Percentiles rank a stretch among this genome's conserved stretches.
Evolutionary conservation across 92 coral and sea anemone species (phyloP).

Genomic region (Palythoa heliodiscus): DNA sequence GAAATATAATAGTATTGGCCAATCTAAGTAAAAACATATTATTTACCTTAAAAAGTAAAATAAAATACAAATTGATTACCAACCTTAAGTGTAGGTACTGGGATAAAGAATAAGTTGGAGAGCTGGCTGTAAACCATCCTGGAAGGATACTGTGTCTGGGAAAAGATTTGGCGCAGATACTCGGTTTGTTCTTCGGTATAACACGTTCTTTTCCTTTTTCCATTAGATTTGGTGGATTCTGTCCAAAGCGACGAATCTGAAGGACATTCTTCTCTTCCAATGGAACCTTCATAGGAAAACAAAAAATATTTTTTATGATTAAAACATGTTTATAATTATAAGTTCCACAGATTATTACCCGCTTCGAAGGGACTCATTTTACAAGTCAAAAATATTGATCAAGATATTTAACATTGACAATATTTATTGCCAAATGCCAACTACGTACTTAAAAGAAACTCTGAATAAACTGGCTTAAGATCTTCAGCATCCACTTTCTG

Average conservation of each 20-base stretch:
- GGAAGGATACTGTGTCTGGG: constrained; percentile 1
- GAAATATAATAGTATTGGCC: neutral
- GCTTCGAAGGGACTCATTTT: no score
- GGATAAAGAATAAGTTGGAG: neutral
- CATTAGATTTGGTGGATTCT: neutral
- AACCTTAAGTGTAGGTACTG: neutral
- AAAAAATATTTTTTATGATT: neutral
- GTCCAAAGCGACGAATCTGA: neutral
- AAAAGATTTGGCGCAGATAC: neutral
- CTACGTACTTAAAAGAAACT: neutral
- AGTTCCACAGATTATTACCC: neutral
- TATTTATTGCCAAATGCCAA: no score
- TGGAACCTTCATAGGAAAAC: neutral
- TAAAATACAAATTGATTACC: neutral
- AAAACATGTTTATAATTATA: neutral
- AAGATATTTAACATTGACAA: no score
- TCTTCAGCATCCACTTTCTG: neutral
- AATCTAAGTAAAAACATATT: neutral
- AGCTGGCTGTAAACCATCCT: neutral
- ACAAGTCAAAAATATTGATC: no score
- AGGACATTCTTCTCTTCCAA: neutral
- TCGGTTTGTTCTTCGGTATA: neutral
- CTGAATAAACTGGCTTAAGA: neutral
- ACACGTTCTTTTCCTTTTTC: neutral
- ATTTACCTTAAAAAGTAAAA: neutral